phyloP scores from a whole-genome alignment of 1,140 invertebrate genomes.

The Zaprionus kolodkinae region DNA sequence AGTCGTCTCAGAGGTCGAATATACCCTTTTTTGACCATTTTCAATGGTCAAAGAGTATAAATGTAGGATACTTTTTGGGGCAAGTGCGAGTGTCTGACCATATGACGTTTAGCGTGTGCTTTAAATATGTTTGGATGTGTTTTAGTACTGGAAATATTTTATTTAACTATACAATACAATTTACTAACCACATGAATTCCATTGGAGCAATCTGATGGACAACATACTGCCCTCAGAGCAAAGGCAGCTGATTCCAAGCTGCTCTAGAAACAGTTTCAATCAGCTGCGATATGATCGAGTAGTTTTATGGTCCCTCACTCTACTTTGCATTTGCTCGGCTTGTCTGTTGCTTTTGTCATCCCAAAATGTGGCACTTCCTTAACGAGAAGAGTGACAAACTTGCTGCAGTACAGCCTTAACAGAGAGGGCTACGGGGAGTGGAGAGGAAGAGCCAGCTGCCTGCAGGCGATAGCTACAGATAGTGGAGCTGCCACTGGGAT shows the following conservation, averaged over 20 bases:
- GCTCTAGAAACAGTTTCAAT: background rate
- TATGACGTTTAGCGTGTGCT: background rate
- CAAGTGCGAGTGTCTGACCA: background rate
- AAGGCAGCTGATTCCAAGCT: background rate
- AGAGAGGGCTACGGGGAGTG: background rate
- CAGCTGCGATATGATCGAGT: background rate
- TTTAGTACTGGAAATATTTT: background rate
- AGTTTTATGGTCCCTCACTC: background rate
- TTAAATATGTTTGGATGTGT: background rate
- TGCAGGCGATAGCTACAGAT: constrained; percentile 9
- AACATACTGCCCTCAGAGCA: background rate
- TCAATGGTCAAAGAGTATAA: too few relatives aligned
- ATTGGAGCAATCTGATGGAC: background rate
- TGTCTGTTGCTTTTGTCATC: background rate
- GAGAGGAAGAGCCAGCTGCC: background rate
- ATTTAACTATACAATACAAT: background rate
- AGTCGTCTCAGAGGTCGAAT: too few relatives aligned
- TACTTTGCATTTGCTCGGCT: background rate
- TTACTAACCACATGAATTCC: background rate
- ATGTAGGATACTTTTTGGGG: background rate
- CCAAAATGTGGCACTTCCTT: background rate
- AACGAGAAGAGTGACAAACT: background rate
- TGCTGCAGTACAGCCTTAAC: too few relatives aligned
- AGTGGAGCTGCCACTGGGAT: background rate
- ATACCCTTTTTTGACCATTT: too few relatives aligned